A percentile compares a stretch with the other conserved stretches of the same genome.
These are phyloP conservation scores for Leptinotarsa lineolata DNA, from an alignment of 1,140 invertebrate species.

Conservation along the genomic window DNA sequence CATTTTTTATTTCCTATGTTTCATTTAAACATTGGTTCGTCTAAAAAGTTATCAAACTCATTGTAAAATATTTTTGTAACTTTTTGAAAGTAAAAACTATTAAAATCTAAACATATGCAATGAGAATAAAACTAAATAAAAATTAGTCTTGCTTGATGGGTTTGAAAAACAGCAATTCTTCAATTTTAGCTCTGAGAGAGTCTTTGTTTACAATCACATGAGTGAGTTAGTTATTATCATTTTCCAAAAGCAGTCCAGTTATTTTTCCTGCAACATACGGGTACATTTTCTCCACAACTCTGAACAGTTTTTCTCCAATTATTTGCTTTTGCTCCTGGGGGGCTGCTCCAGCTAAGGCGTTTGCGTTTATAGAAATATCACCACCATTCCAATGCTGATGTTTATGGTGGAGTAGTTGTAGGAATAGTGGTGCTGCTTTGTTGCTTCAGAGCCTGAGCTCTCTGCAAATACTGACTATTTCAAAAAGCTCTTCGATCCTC, in stretches of 20 bases:
- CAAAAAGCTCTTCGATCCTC: constrained; percentile 97
- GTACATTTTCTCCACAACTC: constrained; percentile 68
- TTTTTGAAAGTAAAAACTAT: constrained; percentile 9
- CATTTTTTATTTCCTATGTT: constrained; percentile 18
- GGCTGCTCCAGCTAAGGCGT: constrained; percentile 59
- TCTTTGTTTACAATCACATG: constrained; percentile 53
- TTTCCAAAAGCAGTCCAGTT: constrained; percentile 81
- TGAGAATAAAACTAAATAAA: constrained; percentile 12
- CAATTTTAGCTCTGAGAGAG: constrained; percentile 51
- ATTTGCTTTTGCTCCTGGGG: constrained; percentile 69
- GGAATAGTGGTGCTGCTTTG: constrained; percentile 42
- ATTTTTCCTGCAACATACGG: constrained; percentile 75
- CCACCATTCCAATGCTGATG: constrained; percentile 42
- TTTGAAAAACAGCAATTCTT: constrained; percentile 54
- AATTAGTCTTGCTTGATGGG: constrained; percentile 51
- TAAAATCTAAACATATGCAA: background rate
- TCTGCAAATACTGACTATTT: constrained; percentile 97
- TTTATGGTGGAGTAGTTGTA: constrained; percentile 43
- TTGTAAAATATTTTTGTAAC: constrained; percentile 18
- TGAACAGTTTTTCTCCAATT: constrained; percentile 75
- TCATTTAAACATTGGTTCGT: background rate
- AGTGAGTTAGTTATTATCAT: constrained; percentile 76
- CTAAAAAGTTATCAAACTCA: constrained; percentile 10
- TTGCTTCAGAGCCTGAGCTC: constrained; percentile 41
- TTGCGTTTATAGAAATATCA: constrained; percentile 52